Conservation (phyloP, 2,797 vertebrate species). For the Yasuhikotakia modesta region DNA sequence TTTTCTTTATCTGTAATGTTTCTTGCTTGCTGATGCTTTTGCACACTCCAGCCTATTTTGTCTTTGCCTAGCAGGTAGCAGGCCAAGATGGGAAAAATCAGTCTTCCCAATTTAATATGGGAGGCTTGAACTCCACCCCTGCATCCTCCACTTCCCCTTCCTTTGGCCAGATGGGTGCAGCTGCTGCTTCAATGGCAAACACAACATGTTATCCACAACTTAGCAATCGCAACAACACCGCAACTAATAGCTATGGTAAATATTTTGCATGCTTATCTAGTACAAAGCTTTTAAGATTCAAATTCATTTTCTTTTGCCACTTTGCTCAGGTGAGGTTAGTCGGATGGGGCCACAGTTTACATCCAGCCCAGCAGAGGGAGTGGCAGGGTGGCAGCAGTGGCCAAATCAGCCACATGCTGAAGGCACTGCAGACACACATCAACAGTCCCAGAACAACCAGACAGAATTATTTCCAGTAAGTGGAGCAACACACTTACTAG, state of each 20-base stretch:
- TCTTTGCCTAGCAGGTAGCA: conserved; percentile 72
- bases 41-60: background rate
- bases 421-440: conserved; percentile 76
- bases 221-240: conserved; percentile 66
- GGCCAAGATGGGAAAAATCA: conserved; percentile 83
- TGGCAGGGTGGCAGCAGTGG: conserved; percentile 89
- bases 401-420: conserved; percentile 86
- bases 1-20: no score
- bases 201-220: conserved; percentile 71
- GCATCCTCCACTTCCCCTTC: conserved; percentile 82
- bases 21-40: no score
- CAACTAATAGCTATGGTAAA: conserved; percentile 74
- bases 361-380: conserved; percentile 81
- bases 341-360: conserved; percentile 82
- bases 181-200: conserved; percentile 68
- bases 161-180: conserved; percentile 82
- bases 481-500: background rate
- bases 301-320: no score
- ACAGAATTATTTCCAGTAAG: conserved; percentile 92
- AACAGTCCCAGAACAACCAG: conserved; percentile 82
- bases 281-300: no score
- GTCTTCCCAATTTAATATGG: conserved; percentile 78
- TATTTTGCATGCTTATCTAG: background rate
- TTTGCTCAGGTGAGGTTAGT: conserved; percentile 71
- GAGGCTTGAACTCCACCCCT: conserved; percentile 79